Conservation (phyloP, 1,140 invertebrate species). For the Leptinotarsa lineolata region DNA sequence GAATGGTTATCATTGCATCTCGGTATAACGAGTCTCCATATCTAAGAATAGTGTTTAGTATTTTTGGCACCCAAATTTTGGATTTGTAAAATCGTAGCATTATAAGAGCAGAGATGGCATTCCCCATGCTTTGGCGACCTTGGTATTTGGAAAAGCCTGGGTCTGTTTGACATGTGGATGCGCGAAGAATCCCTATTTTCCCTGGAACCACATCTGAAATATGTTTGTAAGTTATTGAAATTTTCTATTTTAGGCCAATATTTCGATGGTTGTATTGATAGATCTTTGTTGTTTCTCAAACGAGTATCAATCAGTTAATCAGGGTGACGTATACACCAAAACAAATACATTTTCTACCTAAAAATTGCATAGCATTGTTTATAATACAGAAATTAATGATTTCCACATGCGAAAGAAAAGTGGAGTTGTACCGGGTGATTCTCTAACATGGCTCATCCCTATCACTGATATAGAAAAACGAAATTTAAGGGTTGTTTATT, state of each 20-base stretch:
- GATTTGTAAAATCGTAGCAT: conserved; percentile 46
- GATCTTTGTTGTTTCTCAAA: too few species aligned
- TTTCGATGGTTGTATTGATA: too few species aligned
- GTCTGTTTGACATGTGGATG: conserved; percentile 45
- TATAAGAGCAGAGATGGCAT: conserved; percentile 46
- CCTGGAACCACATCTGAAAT: conserved; percentile 37
- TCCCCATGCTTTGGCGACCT: conserved; percentile 46
- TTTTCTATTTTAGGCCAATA: neutral
- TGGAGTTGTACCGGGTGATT: too few species aligned
- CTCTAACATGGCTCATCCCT: too few species aligned
- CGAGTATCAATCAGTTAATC: too few species aligned
- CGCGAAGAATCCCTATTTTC: conserved; percentile 45
- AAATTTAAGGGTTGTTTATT: too few species aligned
- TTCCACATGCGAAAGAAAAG: too few species aligned
- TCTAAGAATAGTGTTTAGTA: conserved; percentile 45
- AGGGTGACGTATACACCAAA: too few species aligned
- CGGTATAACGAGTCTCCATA: conserved; percentile 43
- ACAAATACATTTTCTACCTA: too few species aligned
- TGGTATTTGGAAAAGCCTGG: conserved; percentile 45
- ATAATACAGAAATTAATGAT: too few species aligned
- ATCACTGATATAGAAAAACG: too few species aligned
- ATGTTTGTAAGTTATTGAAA: neutral
- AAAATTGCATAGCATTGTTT: too few species aligned
- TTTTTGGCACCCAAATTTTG: conserved; percentile 45
- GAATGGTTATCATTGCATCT: conserved; percentile 38